Conservation (phyloP, 2,797 vertebrate genomes). For the Acipenser oxyrinchus region DNA sequence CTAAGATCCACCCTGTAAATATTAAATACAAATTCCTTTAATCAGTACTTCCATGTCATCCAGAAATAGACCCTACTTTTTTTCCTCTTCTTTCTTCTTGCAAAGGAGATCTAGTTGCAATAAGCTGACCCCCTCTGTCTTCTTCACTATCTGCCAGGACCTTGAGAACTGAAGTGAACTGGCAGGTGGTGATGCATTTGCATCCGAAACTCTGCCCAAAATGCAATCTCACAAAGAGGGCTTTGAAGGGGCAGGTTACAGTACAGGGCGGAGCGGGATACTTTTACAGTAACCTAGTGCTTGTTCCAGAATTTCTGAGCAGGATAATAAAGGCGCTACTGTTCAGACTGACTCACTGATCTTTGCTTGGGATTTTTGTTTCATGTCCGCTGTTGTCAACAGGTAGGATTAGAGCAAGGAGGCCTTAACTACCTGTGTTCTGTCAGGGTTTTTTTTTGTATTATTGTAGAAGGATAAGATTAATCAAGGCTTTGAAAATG, state of each 20-base stretch:
- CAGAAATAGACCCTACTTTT: no score
- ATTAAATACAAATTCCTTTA: no score
- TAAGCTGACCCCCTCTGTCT: not conserved
- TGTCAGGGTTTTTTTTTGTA: not conserved
- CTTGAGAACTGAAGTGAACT: not conserved
- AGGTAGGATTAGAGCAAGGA: not conserved
- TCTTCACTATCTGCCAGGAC: not conserved
- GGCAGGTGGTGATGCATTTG: not conserved
- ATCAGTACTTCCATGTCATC: no score
- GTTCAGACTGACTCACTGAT: not conserved
- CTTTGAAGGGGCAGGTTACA: not conserved
- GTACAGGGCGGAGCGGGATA: not conserved
- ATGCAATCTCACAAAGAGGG: not conserved
- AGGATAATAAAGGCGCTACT: not conserved
- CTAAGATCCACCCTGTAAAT: no score
- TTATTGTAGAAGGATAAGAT: no score
- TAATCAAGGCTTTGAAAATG: no score
- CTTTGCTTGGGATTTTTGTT: not conserved
- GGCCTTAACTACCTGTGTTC: no score
- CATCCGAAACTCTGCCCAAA: conserved; percentile 1
- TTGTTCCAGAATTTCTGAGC: not conserved
- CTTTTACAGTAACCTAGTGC: not conserved
- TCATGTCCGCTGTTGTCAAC: not conserved
- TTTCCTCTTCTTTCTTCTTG: not conserved
- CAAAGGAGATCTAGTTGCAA: not conserved